Percentiles rank a stretch among this genome's conserved stretches.
Conservation (phyloP, 2,797 vertebrate genomes). For the Anomalospiza imberbis region DNA sequence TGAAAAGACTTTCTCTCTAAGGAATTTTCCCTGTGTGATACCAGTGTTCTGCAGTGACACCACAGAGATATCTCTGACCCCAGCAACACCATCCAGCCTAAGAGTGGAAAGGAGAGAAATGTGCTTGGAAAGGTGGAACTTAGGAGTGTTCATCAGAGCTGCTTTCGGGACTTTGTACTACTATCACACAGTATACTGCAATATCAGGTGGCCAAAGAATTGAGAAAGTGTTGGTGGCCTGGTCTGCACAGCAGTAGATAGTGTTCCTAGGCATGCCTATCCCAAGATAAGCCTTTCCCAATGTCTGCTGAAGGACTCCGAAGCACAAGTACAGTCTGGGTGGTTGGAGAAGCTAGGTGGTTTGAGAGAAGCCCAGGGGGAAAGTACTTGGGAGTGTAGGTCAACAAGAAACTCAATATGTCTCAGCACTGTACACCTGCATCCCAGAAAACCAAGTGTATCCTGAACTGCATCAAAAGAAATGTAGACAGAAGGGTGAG, state of each 20-base stretch:
- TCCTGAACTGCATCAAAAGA: background rate
- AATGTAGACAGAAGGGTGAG: rapidly evolving
- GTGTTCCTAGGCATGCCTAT: background rate
- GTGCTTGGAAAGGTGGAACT: background rate
- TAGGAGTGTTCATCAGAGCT: background rate
- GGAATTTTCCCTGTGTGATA: background rate
- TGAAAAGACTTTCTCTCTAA: background rate
- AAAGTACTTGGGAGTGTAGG: background rate
- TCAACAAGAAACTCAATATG: background rate
- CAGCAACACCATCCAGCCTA: background rate
- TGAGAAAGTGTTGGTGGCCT: background rate
- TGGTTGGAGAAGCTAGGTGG: background rate
- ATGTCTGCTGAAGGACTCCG: background rate
- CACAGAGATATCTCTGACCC: background rate
- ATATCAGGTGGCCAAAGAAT: background rate
- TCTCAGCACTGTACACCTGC: background rate
- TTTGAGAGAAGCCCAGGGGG: background rate
- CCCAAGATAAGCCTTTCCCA: background rate
- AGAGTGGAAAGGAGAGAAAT: background rate
- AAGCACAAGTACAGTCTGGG: background rate
- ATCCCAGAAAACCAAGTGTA: background rate
- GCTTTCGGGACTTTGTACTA: background rate
- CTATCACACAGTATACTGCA: rapidly evolving
- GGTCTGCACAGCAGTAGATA: background rate
- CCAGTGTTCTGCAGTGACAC: background rate